These are phyloP conservation scores for Scleropages formosus DNA, from an alignment of 2,797 vertebrate species.

Conservation along the genomic window DNA sequence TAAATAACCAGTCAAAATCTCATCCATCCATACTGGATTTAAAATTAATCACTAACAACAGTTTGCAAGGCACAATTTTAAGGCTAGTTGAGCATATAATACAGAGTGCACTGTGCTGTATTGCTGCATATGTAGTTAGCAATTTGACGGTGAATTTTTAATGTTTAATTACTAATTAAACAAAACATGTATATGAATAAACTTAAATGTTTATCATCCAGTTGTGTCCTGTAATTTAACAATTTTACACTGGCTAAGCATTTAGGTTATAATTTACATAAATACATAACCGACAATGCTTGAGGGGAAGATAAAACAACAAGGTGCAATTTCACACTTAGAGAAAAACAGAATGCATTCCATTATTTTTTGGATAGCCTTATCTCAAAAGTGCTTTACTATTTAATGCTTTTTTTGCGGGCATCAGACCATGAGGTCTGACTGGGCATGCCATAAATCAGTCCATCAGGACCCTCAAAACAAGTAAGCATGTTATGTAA, in stretches of 20 bases:
- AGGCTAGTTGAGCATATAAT: too few species aligned
- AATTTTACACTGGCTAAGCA: neutral
- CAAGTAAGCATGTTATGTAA: neutral
- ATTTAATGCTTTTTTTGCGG: neutral
- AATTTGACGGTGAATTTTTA: too few species aligned
- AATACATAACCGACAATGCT: neutral
- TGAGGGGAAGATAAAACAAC: neutral
- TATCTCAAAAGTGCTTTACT: neutral
- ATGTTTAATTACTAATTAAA: too few species aligned
- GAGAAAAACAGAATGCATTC: neutral
- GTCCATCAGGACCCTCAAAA: neutral
- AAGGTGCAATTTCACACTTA: neutral
- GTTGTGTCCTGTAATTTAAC: neutral
- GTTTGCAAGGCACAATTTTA: too few species aligned
- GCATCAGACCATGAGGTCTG: neutral
- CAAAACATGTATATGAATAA: neutral
- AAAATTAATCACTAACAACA: too few species aligned
- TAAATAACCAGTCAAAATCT: too few species aligned
- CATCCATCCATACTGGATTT: too few species aligned
- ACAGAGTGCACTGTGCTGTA: too few species aligned
- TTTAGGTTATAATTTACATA: neutral
- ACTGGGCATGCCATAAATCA: neutral
- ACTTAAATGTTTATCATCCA: neutral
- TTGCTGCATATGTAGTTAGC: too few species aligned
- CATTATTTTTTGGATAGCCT: neutral